Evolutionary conservation across 1,140 invertebrate genomes (phyloP), one percentile per base, ranked within the genome.

Genomic region (Mesaphorura yosii): DNA sequence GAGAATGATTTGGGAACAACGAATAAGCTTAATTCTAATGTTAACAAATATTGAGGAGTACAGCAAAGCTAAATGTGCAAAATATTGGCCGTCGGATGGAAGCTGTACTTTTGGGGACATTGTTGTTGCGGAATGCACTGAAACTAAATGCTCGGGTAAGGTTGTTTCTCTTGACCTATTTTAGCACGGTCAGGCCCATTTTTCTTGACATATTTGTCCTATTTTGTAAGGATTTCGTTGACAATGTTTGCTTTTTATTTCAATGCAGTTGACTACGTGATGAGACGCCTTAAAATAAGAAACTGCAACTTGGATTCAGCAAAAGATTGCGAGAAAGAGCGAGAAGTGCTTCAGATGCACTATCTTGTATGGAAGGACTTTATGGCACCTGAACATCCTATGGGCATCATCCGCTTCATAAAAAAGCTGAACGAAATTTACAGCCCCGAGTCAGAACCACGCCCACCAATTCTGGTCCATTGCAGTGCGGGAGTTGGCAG

Each of bases 1-100:
- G 93, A 76, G 88, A 49, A 93, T 97, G 89, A 85, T 96, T 54
- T 96, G 91, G 88, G 91, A 97, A 70, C 88, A 94, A 61, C 84
- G 88, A 62, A 73, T 91, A 40, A 82, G 89, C 66, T 75, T 92
- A 48, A 88, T 97, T 59, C 78, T 95, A 12, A 95, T 95, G 91
- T 70, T 96, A 26, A 93, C 88, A 6, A 91, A 92, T 68, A 75
- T 93, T 15, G 88, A 93, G 67, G 90, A 94, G 72, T 88, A 91
- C 65, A 90, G 87, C 57, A 88, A 89, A 70, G 84, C 85, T 0
- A 93, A 92, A 69, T 93, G 88, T 72, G 83, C 85, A 12, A 89
- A 89, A 68, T 93, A 93, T 71, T 93, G 88, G 88, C 86, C 86
- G 0, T 52, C 64, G 2, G 61, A 57, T 51, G 73, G 77, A 20